A percentile compares a stretch with the other conserved stretches of the same genome.
These are phyloP conservation scores for Pelmatolapia mariae DNA, from an alignment of 2,113 vertebrate species.

Conservation along the genomic window DNA sequence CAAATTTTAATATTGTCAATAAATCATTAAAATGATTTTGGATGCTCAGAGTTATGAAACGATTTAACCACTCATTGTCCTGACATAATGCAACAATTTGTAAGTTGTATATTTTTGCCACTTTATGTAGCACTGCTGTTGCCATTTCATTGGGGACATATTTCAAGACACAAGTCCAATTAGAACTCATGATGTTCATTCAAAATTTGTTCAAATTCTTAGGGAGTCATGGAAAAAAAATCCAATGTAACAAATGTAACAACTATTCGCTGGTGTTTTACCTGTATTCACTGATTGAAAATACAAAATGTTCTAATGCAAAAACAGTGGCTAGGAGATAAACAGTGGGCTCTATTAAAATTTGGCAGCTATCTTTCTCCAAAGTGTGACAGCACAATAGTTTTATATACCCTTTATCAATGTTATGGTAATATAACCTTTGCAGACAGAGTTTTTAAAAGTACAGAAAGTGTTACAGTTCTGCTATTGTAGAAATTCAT, in stretches of 20 bases:
- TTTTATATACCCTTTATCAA: not conserved
- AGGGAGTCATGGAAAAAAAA: not conserved
- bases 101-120: not conserved
- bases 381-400: not conserved
- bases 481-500: not conserved
- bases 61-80: not conserved
- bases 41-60: not conserved
- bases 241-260: not conserved
- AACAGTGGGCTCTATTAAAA: not conserved
- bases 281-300: not conserved
- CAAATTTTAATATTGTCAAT: constrained; percentile 20
- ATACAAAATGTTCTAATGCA: not conserved
- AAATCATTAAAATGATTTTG: constrained; percentile 22
- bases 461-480: not conserved
- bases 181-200: not conserved
- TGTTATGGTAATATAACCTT: not conserved
- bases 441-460: not conserved
- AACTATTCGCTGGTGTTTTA: not conserved
- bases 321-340: not conserved
- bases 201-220: not conserved
- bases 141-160: not conserved
- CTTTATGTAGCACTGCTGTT: not conserved
- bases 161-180: not conserved
- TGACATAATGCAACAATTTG: not conserved
- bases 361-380: not conserved